These are phyloP conservation scores for Tamandua tetradactyla DNA, from an alignment of 2,797 vertebrate genomes.

Conservation along the genomic window DNA sequence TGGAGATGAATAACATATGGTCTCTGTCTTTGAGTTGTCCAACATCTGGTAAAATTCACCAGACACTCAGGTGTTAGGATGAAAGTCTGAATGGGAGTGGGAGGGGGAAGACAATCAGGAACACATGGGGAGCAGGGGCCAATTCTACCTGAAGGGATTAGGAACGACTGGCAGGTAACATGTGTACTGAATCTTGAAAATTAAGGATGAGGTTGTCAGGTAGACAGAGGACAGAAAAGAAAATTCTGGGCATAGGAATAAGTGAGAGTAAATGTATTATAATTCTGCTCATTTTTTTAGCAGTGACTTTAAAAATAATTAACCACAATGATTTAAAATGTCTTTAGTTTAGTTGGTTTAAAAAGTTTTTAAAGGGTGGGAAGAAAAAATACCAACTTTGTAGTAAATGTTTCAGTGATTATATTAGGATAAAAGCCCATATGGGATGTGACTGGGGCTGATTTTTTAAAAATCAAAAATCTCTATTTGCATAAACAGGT, in stretches of 20 bases:
- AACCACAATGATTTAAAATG: not conserved
- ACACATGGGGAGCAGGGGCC: not conserved
- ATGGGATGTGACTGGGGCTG: not conserved
- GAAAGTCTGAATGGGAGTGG: not conserved
- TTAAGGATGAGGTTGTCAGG: not conserved
- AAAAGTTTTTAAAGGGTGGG: not conserved
- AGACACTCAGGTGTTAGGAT: not conserved
- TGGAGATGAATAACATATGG: not conserved
- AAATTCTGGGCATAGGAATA: not conserved
- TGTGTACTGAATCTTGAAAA: not conserved
- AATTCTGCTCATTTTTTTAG: not conserved
- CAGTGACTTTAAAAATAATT: constrained; percentile 14
- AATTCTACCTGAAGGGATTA: not conserved
- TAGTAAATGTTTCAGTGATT: not conserved
- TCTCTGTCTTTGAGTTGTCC: not conserved
- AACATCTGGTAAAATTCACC: not conserved
- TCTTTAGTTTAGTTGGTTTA: not conserved
- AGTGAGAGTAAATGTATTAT: not conserved
- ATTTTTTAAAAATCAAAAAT: not conserved
- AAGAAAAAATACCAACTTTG: not conserved
- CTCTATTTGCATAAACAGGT: constrained; percentile 34
- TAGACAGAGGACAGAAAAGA: not conserved
- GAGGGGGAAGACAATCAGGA: not conserved
- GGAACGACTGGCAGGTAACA: not conserved
- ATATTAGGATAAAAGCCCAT: not conserved